These are phyloP conservation scores for Willisornis vidua DNA, from an alignment of 2,113 vertebrate genomes.

Conservation along the genomic window DNA sequence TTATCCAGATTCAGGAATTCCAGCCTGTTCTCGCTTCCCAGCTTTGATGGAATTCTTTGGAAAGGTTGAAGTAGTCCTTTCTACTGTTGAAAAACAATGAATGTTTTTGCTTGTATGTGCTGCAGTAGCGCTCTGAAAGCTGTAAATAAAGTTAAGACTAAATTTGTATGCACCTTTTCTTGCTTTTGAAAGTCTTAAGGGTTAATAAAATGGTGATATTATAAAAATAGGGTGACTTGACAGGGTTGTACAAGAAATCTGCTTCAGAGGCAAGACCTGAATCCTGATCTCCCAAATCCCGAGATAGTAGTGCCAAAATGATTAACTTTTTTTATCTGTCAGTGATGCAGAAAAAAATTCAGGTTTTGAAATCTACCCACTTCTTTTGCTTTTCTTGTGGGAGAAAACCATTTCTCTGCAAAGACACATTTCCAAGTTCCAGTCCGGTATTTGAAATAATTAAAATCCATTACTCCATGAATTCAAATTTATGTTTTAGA, in stretches of 20 bases:
- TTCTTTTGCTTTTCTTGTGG: neutral
- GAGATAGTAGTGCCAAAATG: neutral
- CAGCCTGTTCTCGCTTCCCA: neutral
- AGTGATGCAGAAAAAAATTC: neutral
- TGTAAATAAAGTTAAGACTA: neutral
- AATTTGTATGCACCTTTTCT: neutral
- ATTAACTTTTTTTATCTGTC: neutral
- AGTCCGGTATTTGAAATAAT: neutral
- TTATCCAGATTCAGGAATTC: neutral
- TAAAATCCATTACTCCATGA: neutral
- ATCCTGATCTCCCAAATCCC: neutral
- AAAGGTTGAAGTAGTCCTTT: neutral
- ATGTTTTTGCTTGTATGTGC: neutral
- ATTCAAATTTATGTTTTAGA: neutral
- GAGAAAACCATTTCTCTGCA: neutral
- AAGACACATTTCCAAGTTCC: neutral
- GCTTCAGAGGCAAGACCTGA: neutral
- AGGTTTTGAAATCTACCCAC: neutral
- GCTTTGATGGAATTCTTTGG: neutral
- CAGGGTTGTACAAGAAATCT: neutral
- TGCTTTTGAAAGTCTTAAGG: neutral
- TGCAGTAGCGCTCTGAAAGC: neutral
- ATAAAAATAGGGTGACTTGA: neutral
- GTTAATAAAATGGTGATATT: neutral
- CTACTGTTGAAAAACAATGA: neutral